Evolutionary conservation across 2,797 vertebrate species (phyloP).

Genomic region (Spizella passerina): DNA sequence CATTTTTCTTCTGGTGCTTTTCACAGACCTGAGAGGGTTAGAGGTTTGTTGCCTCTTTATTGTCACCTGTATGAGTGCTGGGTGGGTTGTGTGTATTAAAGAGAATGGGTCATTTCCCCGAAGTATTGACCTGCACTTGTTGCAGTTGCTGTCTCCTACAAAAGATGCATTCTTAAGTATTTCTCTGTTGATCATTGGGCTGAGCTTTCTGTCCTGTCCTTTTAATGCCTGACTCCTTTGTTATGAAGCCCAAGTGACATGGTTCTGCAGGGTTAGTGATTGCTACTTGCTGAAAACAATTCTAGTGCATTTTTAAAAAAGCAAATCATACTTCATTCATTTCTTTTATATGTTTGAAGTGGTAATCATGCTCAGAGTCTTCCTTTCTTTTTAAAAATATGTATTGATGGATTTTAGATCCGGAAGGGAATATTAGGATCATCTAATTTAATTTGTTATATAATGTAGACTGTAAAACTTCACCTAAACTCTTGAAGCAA

Average conservation of each 20-base stretch:
- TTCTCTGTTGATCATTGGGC: background rate
- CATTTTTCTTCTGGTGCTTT: background rate
- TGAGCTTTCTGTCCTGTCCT: background rate
- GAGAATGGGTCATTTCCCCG: fast-evolving
- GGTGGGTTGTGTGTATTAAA: background rate
- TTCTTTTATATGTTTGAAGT: background rate
- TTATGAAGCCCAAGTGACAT: background rate
- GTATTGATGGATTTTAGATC: background rate
- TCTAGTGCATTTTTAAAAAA: background rate
- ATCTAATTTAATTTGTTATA: background rate
- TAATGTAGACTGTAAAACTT: background rate
- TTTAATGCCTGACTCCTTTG: background rate
- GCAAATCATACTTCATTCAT: background rate
- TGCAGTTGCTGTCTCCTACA: background rate
- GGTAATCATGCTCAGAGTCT: background rate
- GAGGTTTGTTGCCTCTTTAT: background rate
- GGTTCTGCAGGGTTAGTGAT: background rate
- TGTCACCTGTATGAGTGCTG: background rate
- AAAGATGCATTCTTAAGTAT: fast-evolving
- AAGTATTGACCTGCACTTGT: background rate
- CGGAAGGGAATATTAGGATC: background rate
- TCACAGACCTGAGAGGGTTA: background rate
- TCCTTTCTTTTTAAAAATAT: background rate
- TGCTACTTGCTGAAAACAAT: background rate
- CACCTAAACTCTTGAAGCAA: background rate